Evolutionary conservation across 2,888 invertebrate species (phyloP).

Genomic region (Catocala fraxini): DNA sequence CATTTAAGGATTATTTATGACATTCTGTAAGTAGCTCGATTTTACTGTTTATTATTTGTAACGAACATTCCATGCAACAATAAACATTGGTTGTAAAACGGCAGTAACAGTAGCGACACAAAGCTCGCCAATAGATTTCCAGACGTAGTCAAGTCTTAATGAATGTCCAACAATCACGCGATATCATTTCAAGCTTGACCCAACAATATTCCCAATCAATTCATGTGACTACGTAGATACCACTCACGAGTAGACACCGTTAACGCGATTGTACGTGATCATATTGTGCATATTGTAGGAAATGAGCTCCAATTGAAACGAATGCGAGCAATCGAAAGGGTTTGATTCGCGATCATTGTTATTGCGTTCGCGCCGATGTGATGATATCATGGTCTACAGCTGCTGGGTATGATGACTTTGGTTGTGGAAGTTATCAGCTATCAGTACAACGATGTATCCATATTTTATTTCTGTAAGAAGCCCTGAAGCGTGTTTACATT

Average conservation of each 20-base stretch:
- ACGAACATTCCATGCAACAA: too few relatives aligned
- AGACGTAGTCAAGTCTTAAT: neutral
- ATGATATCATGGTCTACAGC: conserved; percentile 60
- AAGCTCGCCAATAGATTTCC: neutral
- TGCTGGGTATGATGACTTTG: conserved; percentile 8
- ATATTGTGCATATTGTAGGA: conserved; percentile 26
- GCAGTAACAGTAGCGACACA: neutral
- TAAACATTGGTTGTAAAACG: neutral
- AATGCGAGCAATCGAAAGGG: conserved; percentile 68
- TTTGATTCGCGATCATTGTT: conserved; percentile 54
- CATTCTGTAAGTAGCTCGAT: too few relatives aligned
- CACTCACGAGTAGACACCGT: neutral
- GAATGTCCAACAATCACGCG: conserved; percentile 2
- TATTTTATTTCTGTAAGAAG: too few relatives aligned
- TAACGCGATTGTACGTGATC: conserved; percentile 4
- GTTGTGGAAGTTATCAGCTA: too few relatives aligned
- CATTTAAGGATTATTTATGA: too few relatives aligned
- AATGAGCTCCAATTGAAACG: conserved; percentile 68
- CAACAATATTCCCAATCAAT: conserved; percentile 2
- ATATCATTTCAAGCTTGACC: neutral
- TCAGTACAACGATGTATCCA: too few relatives aligned
- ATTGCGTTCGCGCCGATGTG: conserved; percentile 48
- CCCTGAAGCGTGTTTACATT: too few relatives aligned
- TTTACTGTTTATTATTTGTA: too few relatives aligned
- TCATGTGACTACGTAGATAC: conserved; percentile 1